Percentiles rank a stretch among this genome's conserved stretches.
These are phyloP conservation scores for Proteles cristata DNA, from an alignment of 2,113 vertebrate species.

Conservation along the genomic window DNA sequence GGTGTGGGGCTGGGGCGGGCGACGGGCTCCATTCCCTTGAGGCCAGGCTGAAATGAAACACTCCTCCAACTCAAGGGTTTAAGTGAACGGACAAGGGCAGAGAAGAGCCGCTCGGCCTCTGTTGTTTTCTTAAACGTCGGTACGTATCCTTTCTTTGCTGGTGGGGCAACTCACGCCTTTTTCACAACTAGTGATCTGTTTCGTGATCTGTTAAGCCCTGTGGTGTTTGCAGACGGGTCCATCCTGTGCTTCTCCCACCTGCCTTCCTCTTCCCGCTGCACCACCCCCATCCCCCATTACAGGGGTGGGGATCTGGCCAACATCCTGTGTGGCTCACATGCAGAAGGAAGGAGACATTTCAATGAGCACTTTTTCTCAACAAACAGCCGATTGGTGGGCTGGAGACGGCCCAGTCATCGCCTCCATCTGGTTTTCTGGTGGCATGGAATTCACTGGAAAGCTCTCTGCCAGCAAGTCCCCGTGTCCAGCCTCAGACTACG, in stretches of 20 bases:
- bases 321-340: rapidly evolving
- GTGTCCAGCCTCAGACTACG: not conserved
- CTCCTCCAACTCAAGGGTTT: not conserved
- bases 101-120: rapidly evolving
- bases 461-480: not conserved
- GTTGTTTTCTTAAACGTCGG: not conserved
- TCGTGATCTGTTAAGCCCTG: rapidly evolving
- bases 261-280: not conserved
- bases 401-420: rapidly evolving
- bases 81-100: rapidly evolving
- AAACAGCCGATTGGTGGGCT: rapidly evolving
- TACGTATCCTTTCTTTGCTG: not conserved
- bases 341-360: not conserved
- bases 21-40: not conserved
- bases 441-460: not conserved
- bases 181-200: too few relatives aligned
- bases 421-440: not conserved
- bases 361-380: not conserved
- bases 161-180: not conserved
- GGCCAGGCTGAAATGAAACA: too few relatives aligned
- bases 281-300: not conserved
- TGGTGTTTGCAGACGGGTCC: too few relatives aligned
- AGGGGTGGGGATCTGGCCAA: not conserved
- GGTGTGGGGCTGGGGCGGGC: not conserved
- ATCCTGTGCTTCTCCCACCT: rapidly evolving